Percentiles rank a stretch among this genome's conserved stretches.
These are phyloP conservation scores for Hippocampus guttulatus DNA, from an alignment of 2,113 vertebrate species.

Conservation along the genomic window DNA sequence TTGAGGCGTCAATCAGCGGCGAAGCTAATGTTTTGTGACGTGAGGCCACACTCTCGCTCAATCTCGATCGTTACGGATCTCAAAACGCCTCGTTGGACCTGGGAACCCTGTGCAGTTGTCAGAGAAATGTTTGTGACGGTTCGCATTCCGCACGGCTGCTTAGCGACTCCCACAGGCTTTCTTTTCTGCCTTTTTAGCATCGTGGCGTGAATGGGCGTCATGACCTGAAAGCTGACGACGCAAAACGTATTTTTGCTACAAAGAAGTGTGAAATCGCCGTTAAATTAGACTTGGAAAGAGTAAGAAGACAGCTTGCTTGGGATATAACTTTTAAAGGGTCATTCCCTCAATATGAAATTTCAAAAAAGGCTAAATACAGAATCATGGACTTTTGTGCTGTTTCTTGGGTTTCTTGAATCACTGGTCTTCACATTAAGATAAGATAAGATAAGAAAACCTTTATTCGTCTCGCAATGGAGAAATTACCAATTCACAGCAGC, in stretches of 20 bases:
- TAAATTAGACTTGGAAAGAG: slow-evolving; percentile 1
- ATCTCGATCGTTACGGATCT: slow-evolving; percentile 46
- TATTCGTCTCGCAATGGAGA: no score
- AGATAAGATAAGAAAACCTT: no score
- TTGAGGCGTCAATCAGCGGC: slow-evolving; percentile 57
- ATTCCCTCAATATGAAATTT: background rate
- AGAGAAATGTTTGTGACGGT: slow-evolving; percentile 56
- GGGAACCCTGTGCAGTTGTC: slow-evolving; percentile 56
- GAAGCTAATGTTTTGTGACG: slow-evolving; percentile 59
- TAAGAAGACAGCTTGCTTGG: background rate
- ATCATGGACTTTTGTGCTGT: background rate
- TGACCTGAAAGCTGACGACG: background rate
- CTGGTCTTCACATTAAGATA: background rate
- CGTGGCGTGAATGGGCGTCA: background rate
- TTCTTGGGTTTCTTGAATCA: background rate
- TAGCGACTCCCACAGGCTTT: slow-evolving; percentile 46
- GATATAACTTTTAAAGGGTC: background rate
- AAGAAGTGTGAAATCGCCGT: background rate
- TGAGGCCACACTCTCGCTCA: slow-evolving; percentile 48
- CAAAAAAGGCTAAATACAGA: background rate
- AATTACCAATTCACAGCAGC: no score
- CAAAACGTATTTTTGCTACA: background rate
- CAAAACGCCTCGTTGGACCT: slow-evolving; percentile 41
- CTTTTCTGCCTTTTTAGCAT: background rate
- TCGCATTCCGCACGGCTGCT: slow-evolving; percentile 43